phyloP scores from a whole-genome alignment of 2,888 invertebrate genomes.

The Rutpela maculata region DNA sequence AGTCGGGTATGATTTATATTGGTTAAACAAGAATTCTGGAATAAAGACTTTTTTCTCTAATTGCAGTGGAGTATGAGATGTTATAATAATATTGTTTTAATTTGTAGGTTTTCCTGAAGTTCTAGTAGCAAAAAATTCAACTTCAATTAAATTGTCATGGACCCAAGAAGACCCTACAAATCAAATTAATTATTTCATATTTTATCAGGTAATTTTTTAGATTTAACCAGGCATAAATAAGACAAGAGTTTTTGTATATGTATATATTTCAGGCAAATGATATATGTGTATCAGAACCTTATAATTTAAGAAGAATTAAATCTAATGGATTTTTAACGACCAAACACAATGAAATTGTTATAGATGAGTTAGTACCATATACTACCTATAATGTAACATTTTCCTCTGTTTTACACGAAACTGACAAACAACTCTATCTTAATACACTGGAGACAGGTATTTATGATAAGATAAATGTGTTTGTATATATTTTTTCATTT shows the following conservation, averaged over 20 bases:
- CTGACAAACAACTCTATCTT: conserved; percentile 56
- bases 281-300: conserved; percentile 59
- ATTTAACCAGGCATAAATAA: background rate
- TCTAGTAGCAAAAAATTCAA: conserved; percentile 52
- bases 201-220: conserved; percentile 61
- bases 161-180: conserved; percentile 60
- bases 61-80: too few species aligned
- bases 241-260: background rate
- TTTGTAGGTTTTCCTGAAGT: conserved; percentile 64
- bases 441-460: conserved; percentile 67
- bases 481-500: background rate
- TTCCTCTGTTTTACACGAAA: conserved; percentile 65
- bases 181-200: conserved; percentile 63
- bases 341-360: conserved; percentile 61
- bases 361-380: conserved; percentile 66
- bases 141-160: conserved; percentile 64
- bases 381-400: conserved; percentile 68
- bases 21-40: too few species aligned
- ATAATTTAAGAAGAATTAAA: conserved; percentile 61
- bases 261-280: conserved; percentile 63
- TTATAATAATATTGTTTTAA: conserved; percentile 12
- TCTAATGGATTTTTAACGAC: conserved; percentile 68
- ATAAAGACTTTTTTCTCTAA: too few species aligned
- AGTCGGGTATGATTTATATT: too few species aligned
- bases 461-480: conserved; percentile 17